phyloP scores from a whole-genome alignment of 2,113 vertebrate genomes.

The Lepidothrix coronata region DNA sequence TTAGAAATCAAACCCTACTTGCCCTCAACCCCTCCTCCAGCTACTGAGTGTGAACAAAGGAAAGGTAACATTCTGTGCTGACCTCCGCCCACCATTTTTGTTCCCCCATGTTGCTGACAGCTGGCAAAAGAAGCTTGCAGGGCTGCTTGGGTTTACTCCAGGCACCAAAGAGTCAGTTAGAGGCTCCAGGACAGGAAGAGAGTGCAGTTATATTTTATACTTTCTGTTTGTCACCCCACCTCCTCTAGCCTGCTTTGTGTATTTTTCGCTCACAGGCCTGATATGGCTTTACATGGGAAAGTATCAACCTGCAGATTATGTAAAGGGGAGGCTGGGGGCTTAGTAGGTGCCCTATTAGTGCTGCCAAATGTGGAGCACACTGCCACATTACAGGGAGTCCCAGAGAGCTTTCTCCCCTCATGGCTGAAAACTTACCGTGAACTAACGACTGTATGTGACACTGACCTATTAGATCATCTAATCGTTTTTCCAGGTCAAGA shows the following conservation, averaged over 20 bases:
- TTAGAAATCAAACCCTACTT: background rate
- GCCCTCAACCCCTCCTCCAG: background rate
- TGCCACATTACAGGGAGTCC: background rate
- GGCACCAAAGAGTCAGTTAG: background rate
- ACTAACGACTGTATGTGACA: background rate
- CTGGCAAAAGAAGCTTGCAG: background rate
- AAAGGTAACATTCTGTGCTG: background rate
- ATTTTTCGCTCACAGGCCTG: background rate
- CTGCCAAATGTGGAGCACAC: background rate
- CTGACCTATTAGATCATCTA: conserved; percentile 37
- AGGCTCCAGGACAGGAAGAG: background rate
- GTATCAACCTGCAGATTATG: background rate
- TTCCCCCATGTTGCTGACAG: background rate
- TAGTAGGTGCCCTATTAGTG: background rate
- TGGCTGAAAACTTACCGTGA: background rate
- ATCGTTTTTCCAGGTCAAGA: background rate
- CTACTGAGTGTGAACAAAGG: background rate
- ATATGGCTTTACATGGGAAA: background rate
- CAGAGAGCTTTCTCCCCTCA: background rate
- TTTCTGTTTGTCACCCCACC: background rate
- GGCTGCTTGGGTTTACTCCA: background rate
- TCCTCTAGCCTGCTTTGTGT: background rate
- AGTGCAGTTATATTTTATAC: background rate
- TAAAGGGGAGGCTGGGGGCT: background rate
- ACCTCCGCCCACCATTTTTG: background rate